Percentiles rank a stretch among this genome's conserved stretches.
phyloP scores from a whole-genome alignment of 2,888 invertebrate genomes.

The Lepetodrilus schrolli region DNA sequence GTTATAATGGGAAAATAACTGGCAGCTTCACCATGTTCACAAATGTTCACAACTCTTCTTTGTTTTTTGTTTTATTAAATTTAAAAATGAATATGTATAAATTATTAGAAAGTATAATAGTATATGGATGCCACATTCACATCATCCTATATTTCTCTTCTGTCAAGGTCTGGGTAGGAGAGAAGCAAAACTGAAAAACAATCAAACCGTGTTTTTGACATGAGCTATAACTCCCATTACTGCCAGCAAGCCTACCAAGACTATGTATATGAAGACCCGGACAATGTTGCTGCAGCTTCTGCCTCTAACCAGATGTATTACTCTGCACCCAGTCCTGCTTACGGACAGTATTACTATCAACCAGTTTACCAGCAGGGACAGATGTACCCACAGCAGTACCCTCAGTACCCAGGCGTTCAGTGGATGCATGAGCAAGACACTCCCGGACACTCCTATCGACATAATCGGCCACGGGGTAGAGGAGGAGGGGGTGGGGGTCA shows the following conservation, averaged over 20 bases:
- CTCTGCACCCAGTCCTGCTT: background rate
- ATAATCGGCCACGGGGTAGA: background rate
- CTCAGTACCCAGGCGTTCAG: background rate
- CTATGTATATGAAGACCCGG: background rate
- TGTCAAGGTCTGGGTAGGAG: no score
- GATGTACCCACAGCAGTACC: background rate
- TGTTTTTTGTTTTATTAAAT: no score
- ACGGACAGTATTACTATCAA: constrained; percentile 9
- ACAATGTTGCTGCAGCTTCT: background rate
- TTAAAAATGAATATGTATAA: no score
- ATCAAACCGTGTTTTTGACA: no score
- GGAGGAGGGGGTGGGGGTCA: background rate
- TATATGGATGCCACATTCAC: no score
- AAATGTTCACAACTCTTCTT: no score
- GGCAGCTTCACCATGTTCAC: no score
- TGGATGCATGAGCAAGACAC: background rate
- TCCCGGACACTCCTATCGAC: background rate
- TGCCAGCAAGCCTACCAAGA: background rate
- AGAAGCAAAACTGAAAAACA: no score
- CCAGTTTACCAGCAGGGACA: background rate
- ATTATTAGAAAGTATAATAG: no score
- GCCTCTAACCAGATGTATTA: background rate
- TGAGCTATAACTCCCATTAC: background rate
- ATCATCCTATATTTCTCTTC: no score
- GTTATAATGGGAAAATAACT: no score